Conservation (phyloP, 1,140 invertebrate species). For the Dermatophagoides farinae region DNA sequence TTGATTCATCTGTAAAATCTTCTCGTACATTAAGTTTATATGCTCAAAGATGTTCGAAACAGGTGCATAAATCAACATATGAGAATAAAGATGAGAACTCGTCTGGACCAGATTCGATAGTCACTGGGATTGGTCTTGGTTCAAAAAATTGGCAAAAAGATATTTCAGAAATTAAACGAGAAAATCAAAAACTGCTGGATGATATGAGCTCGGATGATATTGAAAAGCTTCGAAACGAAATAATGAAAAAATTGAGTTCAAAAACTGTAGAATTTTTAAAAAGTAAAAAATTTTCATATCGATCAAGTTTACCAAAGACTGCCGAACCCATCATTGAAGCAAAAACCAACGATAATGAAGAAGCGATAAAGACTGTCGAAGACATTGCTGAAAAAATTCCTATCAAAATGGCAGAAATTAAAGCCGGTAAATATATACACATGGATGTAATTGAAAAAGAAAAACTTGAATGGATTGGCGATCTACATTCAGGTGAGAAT, state of each 20-base stretch:
- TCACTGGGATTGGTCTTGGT: constrained; percentile 6
- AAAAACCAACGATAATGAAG: not conserved
- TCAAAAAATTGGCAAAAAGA: constrained; percentile 9
- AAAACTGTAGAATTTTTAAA: constrained; percentile 1
- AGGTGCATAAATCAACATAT: not conserved
- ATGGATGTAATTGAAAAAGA: constrained; percentile 17
- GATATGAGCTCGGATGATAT: constrained; percentile 15
- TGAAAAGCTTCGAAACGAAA: constrained; percentile 1
- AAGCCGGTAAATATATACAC: constrained; percentile 13
- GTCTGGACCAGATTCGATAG: not conserved
- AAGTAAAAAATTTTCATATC: constrained; percentile 8
- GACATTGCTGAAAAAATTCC: not conserved
- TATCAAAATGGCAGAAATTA: constrained; percentile 1
- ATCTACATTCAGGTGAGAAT: not conserved
- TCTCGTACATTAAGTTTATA: not conserved
- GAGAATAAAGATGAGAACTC: not conserved
- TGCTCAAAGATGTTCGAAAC: not conserved
- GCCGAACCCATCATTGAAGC: not conserved
- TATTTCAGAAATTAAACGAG: constrained; percentile 4
- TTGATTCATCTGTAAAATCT: not conserved
- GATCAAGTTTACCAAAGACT: not conserved
- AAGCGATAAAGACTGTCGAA: not conserved
- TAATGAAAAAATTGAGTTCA: constrained; percentile 5
- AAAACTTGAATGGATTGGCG: constrained; percentile 17
- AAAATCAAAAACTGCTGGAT: constrained; percentile 11